These are phyloP conservation scores for Lottia scabra DNA, from an alignment of 2,888 invertebrate genomes.

Conservation along the genomic window DNA sequence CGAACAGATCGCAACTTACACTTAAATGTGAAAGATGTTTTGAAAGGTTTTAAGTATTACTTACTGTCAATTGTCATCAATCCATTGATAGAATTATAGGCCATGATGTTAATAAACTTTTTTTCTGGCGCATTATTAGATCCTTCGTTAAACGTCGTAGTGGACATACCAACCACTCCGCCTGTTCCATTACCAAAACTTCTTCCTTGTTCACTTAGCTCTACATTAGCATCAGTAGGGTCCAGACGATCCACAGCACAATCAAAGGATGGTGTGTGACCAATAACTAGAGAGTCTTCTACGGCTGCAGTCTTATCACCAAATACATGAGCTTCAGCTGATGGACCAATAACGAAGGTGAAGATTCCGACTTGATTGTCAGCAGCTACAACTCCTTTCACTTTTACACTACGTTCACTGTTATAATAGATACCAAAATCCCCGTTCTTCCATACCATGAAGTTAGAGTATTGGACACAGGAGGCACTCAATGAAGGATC, in stretches of 20 bases:
- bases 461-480: constrained; percentile 50
- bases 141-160: constrained; percentile 43
- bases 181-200: constrained; percentile 26
- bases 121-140: constrained; percentile 54
- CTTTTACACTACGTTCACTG: constrained; percentile 21
- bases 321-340: constrained; percentile 16
- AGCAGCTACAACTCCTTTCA: constrained; percentile 40
- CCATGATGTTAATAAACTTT: constrained; percentile 46
- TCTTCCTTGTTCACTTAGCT: constrained; percentile 26
- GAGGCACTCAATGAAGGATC: constrained; percentile 20
- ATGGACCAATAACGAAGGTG: constrained; percentile 50
- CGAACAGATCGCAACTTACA: too few relatives aligned
- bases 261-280: constrained; percentile 46
- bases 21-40: too few relatives aligned
- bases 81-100: constrained; percentile 54
- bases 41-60: background rate
- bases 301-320: constrained; percentile 39
- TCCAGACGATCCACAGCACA: constrained; percentile 42
- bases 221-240: constrained; percentile 36
- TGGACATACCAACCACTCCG: constrained; percentile 45
- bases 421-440: constrained; percentile 59
- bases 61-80: constrained; percentile 39
- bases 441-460: constrained; percentile 49
- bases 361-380: constrained; percentile 56
- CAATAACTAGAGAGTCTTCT: constrained; percentile 47